Evolutionary conservation across 2,888 invertebrate species (phyloP).

Genomic region (Drosophila sordidula): DNA sequence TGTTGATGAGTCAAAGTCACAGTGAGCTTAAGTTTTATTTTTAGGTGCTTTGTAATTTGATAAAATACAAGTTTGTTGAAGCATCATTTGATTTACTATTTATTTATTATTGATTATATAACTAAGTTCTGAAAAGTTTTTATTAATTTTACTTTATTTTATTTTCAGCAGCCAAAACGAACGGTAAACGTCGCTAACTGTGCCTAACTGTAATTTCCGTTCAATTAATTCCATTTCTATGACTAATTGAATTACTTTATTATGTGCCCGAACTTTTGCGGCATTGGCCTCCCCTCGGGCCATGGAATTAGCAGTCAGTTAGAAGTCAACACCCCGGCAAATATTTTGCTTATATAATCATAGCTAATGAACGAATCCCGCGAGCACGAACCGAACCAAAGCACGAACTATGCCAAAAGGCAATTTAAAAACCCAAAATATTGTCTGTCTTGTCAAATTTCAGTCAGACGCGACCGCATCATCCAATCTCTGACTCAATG

Average conservation of each 20-base stretch:
- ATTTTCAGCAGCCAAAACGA: slow-evolving; percentile 2
- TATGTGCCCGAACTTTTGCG: slow-evolving; percentile 21
- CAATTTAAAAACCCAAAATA: slow-evolving; percentile 24
- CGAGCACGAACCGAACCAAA: slow-evolving; percentile 45
- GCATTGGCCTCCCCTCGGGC: slow-evolving; percentile 32
- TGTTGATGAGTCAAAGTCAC: slow-evolving; percentile 30
- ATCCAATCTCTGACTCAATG: slow-evolving; percentile 34
- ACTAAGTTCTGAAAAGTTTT: not conserved
- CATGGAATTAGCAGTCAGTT: slow-evolving; percentile 49
- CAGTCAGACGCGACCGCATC: slow-evolving; percentile 25
- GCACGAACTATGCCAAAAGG: slow-evolving; percentile 61
- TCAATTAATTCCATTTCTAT: slow-evolving; percentile 28
- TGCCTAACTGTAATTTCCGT: slow-evolving; percentile 36
- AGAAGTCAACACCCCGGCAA: slow-evolving; percentile 67
- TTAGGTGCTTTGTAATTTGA: not conserved
- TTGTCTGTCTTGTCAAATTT: slow-evolving; percentile 29
- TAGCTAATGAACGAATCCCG: slow-evolving; percentile 56
- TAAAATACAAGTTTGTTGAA: not conserved
- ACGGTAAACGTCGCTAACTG: slow-evolving; percentile 27
- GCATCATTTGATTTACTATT: not conserved
- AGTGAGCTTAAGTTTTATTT: not conserved
- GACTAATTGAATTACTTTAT: slow-evolving; percentile 51
- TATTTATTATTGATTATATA: not conserved
- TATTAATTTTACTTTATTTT: not conserved
- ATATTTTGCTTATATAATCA: slow-evolving; percentile 72